Base-by-base conservation (phyloP, 2,797 vertebrate genomes). In the Percopsis omiscomaycus region DNA sequence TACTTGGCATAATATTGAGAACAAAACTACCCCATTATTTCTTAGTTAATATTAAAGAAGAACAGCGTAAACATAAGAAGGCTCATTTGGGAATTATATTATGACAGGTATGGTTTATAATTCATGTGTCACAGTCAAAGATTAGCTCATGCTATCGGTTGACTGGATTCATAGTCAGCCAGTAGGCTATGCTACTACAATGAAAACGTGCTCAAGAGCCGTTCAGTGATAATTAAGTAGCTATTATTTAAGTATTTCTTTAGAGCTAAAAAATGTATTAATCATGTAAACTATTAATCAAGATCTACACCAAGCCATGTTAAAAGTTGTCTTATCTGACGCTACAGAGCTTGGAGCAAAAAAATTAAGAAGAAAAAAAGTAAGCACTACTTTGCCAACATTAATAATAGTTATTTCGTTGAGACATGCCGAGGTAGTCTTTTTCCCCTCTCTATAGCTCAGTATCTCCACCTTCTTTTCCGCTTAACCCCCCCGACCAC, bases 301-400 rank as follows among this genome's bases (percentile, higher is more conserved):
- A 51, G n/a, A 51, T 16, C 49, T 8, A 42, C 37, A 66, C 72
- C 53, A 60, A 84, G 48, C 50, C 60, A 42, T 75, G 62, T 64
- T 78, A 59, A 75, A 61, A 65, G 59, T 14, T 0, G 14, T 53
- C 63, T 63, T 69, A 68, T 63, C 62, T 27, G 55, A 56, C 45
- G 55, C 9, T 9, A 42, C 37, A 9, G 37, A 42, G 9, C 9
- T 42, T 42, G 37, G 37, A 42, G 8, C 37, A 42, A 42, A 22
- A 37, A 37, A n/a, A 6, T 15, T n/a, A 49, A 15, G 27, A 22
- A 22, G 16, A 22, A 52, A 10, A 52, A 16, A 52, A 49, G 48
- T 3, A 27, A 12, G 12, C 0, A 52, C 8, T 27, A 15, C 50
- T 52, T 16, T 12, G 11, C 16, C 50, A 52, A 27, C 50, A 52